Evolutionary conservation across 2,888 invertebrate genomes (phyloP).

Genomic region (Helobdella robusta): DNA sequence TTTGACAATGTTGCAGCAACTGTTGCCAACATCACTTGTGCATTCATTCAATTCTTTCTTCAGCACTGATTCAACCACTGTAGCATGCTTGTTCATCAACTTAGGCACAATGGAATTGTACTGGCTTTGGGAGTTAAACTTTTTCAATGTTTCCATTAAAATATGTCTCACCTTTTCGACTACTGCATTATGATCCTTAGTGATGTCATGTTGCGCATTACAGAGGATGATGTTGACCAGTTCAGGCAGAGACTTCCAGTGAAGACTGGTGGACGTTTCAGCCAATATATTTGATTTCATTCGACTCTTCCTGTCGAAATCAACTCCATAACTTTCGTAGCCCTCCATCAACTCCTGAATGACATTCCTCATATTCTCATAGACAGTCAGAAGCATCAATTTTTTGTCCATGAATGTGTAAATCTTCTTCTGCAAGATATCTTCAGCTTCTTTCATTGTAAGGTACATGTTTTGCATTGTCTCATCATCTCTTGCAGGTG

Average conservation of each 20-base stretch:
- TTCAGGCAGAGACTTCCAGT: not conserved
- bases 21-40: no score
- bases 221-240: conserved; percentile 5
- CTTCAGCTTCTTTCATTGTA: not conserved
- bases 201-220: not conserved
- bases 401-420: conserved; percentile 6
- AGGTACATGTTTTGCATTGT: conserved; percentile 15
- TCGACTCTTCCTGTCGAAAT: conserved; percentile 12
- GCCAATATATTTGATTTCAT: not conserved
- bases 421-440: not conserved
- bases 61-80: no score
- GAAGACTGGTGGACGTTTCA: not conserved
- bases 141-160: not conserved
- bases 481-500: conserved; percentile 12
- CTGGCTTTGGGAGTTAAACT: not conserved
- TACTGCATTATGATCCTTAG: not conserved
- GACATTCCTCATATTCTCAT: conserved; percentile 15
- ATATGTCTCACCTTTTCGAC: not conserved
- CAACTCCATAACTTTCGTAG: conserved; percentile 12
- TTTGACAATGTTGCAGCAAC: no score
- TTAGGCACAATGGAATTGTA: not conserved
- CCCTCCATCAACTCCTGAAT: conserved; percentile 14
- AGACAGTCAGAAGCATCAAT: conserved; percentile 11
- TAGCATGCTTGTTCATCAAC: not conserved
- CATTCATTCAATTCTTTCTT: no score